Evolutionary conservation across 2,888 invertebrate genomes (phyloP).

Genomic region (Eupelmus urozonus): DNA sequence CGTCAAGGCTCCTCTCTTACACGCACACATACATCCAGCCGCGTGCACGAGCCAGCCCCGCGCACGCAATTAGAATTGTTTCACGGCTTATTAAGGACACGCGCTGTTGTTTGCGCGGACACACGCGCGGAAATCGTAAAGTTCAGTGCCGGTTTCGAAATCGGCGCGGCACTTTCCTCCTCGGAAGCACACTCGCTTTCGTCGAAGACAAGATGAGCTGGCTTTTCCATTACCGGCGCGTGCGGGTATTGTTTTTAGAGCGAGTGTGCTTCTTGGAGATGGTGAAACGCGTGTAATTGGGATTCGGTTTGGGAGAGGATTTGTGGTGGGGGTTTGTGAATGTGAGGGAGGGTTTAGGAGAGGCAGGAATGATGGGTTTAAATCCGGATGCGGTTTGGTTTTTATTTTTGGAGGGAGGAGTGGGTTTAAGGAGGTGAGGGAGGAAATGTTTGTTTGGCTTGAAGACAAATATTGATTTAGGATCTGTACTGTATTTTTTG

Average conservation of each 20-base stretch:
- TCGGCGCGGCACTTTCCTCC: slow-evolving; percentile 25
- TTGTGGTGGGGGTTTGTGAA: neutral
- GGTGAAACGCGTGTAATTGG: neutral
- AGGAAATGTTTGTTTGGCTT: no score
- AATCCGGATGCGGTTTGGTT: no score
- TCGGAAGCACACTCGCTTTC: slow-evolving; percentile 15
- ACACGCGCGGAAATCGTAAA: slow-evolving; percentile 34
- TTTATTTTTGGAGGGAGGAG: no score
- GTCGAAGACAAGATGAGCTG: neutral
- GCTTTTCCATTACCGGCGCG: slow-evolving; percentile 31
- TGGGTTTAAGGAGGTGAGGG: no score
- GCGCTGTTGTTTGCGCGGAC: neutral
- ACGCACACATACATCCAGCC: neutral
- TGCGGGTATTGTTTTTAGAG: neutral
- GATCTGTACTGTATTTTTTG: no score
- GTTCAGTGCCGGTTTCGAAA: slow-evolving; percentile 56
- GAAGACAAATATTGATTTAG: no score
- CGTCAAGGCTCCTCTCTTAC: neutral
- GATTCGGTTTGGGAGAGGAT: neutral
- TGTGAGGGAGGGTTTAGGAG: neutral
- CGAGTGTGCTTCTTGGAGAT: neutral
- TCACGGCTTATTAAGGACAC: slow-evolving; percentile 69
- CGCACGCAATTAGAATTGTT: slow-evolving; percentile 70
- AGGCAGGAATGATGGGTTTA: neutral
- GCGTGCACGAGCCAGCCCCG: neutral